A percentile compares a stretch with the other conserved stretches of the same genome.
Conservation (phyloP, 1,140 invertebrate species). For the Theocolax elegans region DNA sequence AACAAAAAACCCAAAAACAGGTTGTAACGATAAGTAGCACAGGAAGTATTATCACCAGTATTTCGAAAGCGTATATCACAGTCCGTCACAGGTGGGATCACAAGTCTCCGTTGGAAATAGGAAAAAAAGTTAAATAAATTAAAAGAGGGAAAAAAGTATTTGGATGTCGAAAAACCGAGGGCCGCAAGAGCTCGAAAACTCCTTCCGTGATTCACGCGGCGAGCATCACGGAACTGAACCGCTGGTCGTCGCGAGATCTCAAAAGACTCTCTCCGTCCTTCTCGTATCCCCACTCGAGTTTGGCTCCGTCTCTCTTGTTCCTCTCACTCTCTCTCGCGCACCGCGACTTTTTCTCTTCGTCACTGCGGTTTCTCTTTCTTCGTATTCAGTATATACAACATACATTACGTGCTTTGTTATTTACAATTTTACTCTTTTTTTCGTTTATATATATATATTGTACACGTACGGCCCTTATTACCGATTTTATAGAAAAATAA, state of each 20-base stretch:
- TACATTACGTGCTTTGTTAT: no score
- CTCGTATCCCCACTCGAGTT: conserved; percentile 43
- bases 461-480: no score
- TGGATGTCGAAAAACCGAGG: no score
- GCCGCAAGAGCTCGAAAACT: background rate
- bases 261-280: conserved; percentile 51
- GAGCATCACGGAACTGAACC: conserved; percentile 53
- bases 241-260: conserved; percentile 52
- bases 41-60: background rate
- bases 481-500: no score
- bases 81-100: background rate
- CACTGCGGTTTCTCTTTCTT: background rate
- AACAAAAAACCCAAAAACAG: no score
- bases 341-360: background rate
- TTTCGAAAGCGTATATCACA: background rate
- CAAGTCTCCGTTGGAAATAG: background rate
- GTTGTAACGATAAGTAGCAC: no score
- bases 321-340: conserved; percentile 8
- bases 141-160: background rate
- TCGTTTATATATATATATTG: no score
- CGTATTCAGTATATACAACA: no score
- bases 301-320: conserved; percentile 29
- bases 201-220: conserved; percentile 48
- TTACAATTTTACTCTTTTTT: no score
- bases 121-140: background rate